phyloP scores from a whole-genome alignment of 2,113 vertebrate species.

The Leucoraja erinaceus region DNA sequence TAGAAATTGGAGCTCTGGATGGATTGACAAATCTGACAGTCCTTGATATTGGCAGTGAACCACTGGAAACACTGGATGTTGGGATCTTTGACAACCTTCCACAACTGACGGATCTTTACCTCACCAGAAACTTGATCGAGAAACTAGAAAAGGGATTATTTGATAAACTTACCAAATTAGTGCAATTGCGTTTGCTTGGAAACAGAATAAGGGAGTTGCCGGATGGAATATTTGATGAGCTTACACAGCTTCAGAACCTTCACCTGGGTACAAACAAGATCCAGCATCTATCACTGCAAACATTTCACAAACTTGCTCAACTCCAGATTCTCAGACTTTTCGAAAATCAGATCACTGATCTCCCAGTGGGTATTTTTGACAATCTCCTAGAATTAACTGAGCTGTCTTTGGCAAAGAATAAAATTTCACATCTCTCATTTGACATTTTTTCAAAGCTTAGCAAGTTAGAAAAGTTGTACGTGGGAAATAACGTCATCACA shows the following conservation, averaged over 20 bases:
- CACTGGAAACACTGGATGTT: conserved; percentile 48
- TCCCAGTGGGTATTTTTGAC: conserved; percentile 59
- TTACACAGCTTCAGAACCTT: conserved; percentile 53
- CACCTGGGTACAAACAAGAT: conserved; percentile 64
- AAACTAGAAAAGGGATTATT: conserved; percentile 58
- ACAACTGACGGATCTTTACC: conserved; percentile 52
- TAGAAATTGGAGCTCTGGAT: conserved; percentile 67
- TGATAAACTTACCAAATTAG: conserved; percentile 52
- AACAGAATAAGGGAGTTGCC: conserved; percentile 61
- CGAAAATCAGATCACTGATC: conserved; percentile 58
- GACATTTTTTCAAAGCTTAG: conserved; percentile 57
- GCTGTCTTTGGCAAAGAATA: conserved; percentile 55
- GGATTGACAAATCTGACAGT: conserved; percentile 50
- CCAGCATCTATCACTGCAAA: conserved; percentile 44
- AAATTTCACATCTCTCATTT: conserved; percentile 54
- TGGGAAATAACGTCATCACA: conserved; percentile 48
- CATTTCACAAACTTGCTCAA: conserved; percentile 56
- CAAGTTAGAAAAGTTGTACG: conserved; percentile 54
- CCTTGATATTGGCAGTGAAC: conserved; percentile 56
- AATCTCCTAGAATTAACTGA: conserved; percentile 53
- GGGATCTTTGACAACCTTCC: conserved; percentile 58
- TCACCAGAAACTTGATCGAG: conserved; percentile 57
- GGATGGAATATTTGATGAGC: conserved; percentile 60
- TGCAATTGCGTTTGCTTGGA: conserved; percentile 50
- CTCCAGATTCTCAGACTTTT: conserved; percentile 57